Evolutionary conservation across 2,113 vertebrate genomes (phyloP).

Genomic region (Cinclus mexicanus): DNA sequence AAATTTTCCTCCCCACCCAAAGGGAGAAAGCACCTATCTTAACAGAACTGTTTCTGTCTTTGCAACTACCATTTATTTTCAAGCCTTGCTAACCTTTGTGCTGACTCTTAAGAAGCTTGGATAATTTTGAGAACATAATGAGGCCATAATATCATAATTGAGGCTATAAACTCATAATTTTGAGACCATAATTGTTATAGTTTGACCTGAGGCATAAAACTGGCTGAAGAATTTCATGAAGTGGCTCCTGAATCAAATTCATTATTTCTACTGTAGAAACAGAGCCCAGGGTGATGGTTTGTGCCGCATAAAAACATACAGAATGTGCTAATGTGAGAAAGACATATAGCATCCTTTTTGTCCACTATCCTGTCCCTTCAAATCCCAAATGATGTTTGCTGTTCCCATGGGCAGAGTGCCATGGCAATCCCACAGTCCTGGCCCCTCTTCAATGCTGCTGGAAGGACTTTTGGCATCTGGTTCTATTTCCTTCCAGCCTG

Average conservation of each 20-base stretch:
- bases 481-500: neutral
- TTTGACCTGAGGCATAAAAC: constrained; percentile 9
- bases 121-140: constrained; percentile 25
- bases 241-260: neutral
- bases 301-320: neutral
- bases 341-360: neutral
- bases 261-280: neutral
- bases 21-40: neutral
- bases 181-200: neutral
- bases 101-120: neutral
- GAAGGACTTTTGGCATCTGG: neutral
- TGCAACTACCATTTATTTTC: neutral
- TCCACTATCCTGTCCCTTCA: neutral
- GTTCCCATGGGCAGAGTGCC: neutral
- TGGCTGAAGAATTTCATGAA: neutral
- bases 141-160: neutral
- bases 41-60: neutral
- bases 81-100: neutral
- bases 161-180: constrained; percentile 23
- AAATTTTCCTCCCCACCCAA: neutral
- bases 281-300: neutral
- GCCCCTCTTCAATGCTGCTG: neutral
- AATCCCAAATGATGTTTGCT: neutral
- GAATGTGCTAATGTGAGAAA: neutral
- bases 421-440: neutral